Evolutionary conservation across 2,797 vertebrate species (phyloP), one percentile per base, ranked within the genome.

Genomic region (Pterois miles): DNA sequence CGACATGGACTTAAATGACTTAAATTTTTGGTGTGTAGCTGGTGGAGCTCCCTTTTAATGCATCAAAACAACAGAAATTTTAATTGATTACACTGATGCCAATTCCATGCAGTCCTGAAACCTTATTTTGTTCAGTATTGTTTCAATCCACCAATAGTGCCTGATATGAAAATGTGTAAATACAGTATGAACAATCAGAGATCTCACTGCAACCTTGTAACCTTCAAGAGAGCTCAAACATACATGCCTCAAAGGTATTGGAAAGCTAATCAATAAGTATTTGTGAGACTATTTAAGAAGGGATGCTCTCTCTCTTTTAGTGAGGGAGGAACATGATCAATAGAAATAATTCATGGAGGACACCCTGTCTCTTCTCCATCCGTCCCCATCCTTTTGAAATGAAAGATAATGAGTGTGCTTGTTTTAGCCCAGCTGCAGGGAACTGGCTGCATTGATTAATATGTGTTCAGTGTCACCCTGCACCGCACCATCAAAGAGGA

Each of bases 361-460:
- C 83, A 76, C 68, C 67, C 80, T 74, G 78, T 85, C 75, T 86
- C 70, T 78, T 75, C 68, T 87, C 77, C 54, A 71, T 89, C 87
- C 79, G 43, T 85, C 81, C 76, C 70, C 75, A 80, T 88, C 86
- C 89, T 91, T 94, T 91, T 92, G 88, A 94, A 92, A 92, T 78
- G 76, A 85, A 89, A 91, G 74, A 94, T 94, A 95, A 94, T 93
- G 92, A 94, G 87, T 33, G 73, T 56, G 85, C 89, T 94, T 94
- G 93, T 95, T 93, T 91, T 83, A 81, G 81, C 85, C 89, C 93
- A 94, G 93, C 93, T 94, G 93, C 87, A 71, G 81, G 80, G 86
- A 84, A 86, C 67, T 74, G 77, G 64, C 71, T 75, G 79, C 82
- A 90, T 86, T 90, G 86, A 93, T 93, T 89, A 91, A 83, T 90